Conservation (phyloP, 2,888 invertebrate genomes). For the Hyppa rectilinea region DNA sequence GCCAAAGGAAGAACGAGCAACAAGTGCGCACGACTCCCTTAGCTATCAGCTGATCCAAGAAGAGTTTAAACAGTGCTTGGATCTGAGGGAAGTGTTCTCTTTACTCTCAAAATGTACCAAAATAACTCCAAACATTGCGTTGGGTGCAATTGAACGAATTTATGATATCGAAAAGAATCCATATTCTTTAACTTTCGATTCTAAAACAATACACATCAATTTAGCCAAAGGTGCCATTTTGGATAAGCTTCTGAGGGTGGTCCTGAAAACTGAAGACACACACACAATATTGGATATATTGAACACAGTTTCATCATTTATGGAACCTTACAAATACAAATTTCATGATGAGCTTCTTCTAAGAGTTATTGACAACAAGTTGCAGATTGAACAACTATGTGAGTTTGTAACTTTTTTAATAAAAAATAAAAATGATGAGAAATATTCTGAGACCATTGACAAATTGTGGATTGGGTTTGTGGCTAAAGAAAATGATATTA, state of each 20-base stretch:
- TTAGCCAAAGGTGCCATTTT: constrained; percentile 87
- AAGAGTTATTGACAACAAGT: constrained; percentile 91
- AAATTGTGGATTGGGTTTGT: constrained; percentile 93
- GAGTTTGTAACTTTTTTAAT: constrained; percentile 90
- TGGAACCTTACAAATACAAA: constrained; percentile 86
- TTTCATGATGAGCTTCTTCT: constrained; percentile 92
- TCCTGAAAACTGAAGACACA: constrained; percentile 87
- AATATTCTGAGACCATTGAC: constrained; percentile 90
- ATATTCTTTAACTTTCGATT: constrained; percentile 68
- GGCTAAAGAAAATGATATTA: constrained; percentile 90
- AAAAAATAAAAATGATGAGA: constrained; percentile 83
- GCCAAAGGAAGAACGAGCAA: constrained; percentile 64
- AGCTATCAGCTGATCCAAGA: constrained; percentile 85
- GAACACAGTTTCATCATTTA: constrained; percentile 81
- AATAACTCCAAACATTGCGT: constrained; percentile 88
- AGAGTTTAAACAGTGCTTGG: constrained; percentile 85
- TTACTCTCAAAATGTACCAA: constrained; percentile 87
- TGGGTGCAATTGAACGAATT: constrained; percentile 88
- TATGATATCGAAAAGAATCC: constrained; percentile 83
- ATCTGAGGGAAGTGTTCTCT: constrained; percentile 85
- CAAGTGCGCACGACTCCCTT: constrained; percentile 73
- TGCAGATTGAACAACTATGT: constrained; percentile 91
- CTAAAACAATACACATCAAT: constrained; percentile 76
- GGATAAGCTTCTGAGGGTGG: constrained; percentile 85
- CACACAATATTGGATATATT: constrained; percentile 86